Conservation (phyloP, 2,888 invertebrate species). For the Caenorhabditis sp. region DNA sequence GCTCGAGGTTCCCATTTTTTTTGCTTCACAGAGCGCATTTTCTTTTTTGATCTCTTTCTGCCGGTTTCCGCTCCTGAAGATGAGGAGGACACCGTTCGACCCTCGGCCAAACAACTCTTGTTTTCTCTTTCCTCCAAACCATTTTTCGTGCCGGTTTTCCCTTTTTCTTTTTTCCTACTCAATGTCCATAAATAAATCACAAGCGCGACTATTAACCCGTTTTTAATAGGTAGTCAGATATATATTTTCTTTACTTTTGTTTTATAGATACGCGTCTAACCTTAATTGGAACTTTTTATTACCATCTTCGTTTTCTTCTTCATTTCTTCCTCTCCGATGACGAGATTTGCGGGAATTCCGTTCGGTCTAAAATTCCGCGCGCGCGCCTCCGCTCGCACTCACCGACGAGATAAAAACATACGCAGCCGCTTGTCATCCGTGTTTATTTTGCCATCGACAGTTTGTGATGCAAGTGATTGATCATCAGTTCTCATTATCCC, state of each 20-base stretch:
- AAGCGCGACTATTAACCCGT: conserved; percentile 31
- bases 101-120: conserved; percentile 1
- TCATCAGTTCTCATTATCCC: conserved; percentile 37
- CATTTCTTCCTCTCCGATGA: background rate
- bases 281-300: conserved; percentile 24
- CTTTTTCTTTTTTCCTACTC: background rate
- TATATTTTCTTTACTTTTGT: conserved; percentile 15
- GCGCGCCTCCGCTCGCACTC: conserved; percentile 14
- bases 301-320: too few species aligned
- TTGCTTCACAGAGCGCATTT: conserved; percentile 22
- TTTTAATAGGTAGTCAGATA: conserved; percentile 21
- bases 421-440: conserved; percentile 51
- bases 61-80: conserved; percentile 10
- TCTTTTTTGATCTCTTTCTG: conserved; percentile 11
- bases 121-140: conserved; percentile 3
- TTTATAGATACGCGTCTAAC: conserved; percentile 25
- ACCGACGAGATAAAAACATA: conserved; percentile 40
- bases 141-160: conserved; percentile 12
- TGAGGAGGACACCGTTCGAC: conserved; percentile 15
- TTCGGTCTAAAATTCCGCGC: conserved; percentile 30
- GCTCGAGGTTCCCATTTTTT: conserved; percentile 16
- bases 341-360: conserved; percentile 1
- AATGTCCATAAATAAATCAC: conserved; percentile 39
- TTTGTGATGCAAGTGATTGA: conserved; percentile 49
- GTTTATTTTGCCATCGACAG: conserved; percentile 61